Evolutionary conservation across 1,140 invertebrate genomes (phyloP).

Genomic region (Argopecten irradians): DNA sequence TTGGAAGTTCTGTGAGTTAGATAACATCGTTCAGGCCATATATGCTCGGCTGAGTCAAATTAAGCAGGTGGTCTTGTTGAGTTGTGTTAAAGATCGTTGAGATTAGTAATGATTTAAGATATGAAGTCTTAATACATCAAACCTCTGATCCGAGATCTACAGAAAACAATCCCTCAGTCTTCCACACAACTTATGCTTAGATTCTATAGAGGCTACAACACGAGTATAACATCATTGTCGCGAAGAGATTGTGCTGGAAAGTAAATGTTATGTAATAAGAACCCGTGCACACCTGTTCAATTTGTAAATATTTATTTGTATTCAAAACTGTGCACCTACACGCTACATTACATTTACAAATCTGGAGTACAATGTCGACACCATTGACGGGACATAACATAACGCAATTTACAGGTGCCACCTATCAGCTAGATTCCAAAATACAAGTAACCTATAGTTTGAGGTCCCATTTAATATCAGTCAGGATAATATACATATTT

Average conservation of each 20-base stretch:
- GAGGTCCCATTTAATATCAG: background rate
- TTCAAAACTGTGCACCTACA: slow-evolving; percentile 5
- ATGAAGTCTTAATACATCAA: background rate
- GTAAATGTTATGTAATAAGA: background rate
- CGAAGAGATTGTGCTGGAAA: background rate
- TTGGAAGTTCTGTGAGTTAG: background rate
- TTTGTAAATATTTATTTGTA: slow-evolving; percentile 18
- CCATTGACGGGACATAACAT: background rate
- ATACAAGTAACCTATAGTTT: background rate
- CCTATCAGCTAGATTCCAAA: background rate
- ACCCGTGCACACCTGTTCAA: background rate
- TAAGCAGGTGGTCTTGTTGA: background rate
- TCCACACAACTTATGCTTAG: background rate
- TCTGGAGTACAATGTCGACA: background rate
- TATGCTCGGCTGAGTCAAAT: background rate
- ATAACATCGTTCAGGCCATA: slow-evolving; percentile 2
- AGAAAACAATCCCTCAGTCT: background rate
- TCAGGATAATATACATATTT: too few species aligned
- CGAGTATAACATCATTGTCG: background rate
- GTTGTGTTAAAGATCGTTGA: background rate
- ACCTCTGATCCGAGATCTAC: background rate
- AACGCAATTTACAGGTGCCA: background rate
- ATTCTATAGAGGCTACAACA: background rate
- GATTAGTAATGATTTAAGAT: background rate
- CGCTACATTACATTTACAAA: background rate